Conservation (phyloP, 2,113 vertebrate genomes). For the Eulacestoma nigropectus region DNA sequence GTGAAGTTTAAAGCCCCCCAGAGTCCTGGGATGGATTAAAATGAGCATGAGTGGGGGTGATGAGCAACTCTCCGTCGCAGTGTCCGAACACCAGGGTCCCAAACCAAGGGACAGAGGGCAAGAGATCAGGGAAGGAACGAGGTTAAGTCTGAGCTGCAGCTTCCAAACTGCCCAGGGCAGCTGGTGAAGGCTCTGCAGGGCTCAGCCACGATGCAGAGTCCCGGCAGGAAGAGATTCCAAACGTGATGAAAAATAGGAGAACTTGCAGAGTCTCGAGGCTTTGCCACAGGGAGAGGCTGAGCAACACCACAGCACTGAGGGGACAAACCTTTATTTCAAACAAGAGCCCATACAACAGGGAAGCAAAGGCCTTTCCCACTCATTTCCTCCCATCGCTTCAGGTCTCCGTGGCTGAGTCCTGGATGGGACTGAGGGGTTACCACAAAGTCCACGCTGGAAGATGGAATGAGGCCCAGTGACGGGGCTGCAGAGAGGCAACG, state of each 20-base stretch:
- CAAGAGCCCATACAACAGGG: background rate
- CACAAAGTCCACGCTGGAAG: background rate
- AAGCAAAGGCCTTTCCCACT: background rate
- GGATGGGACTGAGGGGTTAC: background rate
- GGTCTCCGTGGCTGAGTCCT: background rate
- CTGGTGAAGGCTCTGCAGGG: background rate
- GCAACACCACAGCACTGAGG: accelerated
- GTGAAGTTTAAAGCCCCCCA: background rate
- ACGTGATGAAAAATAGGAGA: accelerated
- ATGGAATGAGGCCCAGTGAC: background rate
- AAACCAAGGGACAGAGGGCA: background rate
- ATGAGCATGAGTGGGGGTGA: background rate
- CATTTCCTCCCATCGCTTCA: background rate
- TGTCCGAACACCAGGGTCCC: background rate
- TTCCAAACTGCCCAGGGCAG: background rate
- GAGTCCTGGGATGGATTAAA: background rate
- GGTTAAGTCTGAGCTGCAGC: background rate
- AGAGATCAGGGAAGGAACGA: background rate
- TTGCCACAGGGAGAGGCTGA: background rate
- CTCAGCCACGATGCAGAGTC: accelerated
- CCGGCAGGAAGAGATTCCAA: background rate
- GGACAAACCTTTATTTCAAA: slow-evolving; percentile 31
- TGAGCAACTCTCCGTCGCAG: accelerated
- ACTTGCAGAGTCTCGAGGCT: accelerated
- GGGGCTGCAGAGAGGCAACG: background rate